These are phyloP conservation scores for Pygoscelis antarcticus DNA, from an alignment of 2,113 vertebrate species.

Conservation along the genomic window DNA sequence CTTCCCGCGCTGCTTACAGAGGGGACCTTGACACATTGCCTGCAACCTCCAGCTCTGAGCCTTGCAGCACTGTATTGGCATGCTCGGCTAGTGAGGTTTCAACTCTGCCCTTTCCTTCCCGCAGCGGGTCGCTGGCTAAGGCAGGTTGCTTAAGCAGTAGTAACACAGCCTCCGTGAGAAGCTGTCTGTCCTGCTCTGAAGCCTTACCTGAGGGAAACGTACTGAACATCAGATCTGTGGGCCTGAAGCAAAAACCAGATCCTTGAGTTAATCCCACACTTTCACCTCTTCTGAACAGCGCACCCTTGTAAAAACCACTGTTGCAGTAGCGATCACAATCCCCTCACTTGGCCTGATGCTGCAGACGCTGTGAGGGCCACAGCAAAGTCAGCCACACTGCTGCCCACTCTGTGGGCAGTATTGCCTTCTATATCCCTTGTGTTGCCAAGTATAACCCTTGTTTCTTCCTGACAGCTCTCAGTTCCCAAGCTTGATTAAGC, in stretches of 20 bases:
- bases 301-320: background rate
- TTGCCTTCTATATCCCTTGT: background rate
- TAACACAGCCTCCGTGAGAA: background rate
- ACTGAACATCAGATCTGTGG: background rate
- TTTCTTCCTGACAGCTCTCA: background rate
- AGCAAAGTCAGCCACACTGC: fast-evolving
- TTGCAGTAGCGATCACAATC: background rate
- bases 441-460: background rate
- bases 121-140: background rate
- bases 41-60: background rate
- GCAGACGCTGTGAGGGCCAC: too few species aligned
- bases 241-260: background rate
- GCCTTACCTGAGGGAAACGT: background rate
- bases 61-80: background rate
- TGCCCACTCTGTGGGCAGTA: background rate
- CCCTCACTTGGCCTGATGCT: too few species aligned
- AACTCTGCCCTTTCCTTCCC: background rate
- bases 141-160: fast-evolving
- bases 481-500: background rate
- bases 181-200: background rate
- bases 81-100: fast-evolving
- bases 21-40: background rate
- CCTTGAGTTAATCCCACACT: background rate
- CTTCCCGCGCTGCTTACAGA: background rate
- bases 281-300: background rate